Conservation (phyloP, 2,888 invertebrate genomes). For the Caenorhabditis sp. region DNA sequence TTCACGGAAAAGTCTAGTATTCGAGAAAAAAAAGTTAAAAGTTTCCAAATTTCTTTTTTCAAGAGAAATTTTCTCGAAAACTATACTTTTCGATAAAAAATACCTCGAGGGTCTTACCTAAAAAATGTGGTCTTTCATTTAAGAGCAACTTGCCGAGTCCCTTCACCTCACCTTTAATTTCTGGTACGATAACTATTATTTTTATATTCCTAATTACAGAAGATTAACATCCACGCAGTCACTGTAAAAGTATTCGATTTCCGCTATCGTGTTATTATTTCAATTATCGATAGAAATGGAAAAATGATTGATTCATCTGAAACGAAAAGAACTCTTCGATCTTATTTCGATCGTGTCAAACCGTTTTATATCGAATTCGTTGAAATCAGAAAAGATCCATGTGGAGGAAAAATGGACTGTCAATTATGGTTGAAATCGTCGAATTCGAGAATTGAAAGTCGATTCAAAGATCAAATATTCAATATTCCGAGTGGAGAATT, state of each 20-base stretch:
- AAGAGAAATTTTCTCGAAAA: no score
- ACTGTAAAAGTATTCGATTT: constrained; percentile 15
- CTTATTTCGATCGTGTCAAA: constrained; percentile 16
- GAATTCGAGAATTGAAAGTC: not conserved
- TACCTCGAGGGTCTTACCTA: no score
- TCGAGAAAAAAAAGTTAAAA: no score
- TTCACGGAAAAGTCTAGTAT: no score
- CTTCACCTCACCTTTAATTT: no score
- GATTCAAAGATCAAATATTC: not conserved
- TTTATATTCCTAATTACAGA: no score
- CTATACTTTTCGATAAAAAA: no score
- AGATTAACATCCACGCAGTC: constrained; percentile 8
- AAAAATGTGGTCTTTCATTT: no score
- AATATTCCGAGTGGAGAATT: constrained; percentile 9
- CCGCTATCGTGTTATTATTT: constrained; percentile 8
- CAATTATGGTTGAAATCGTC: not conserved
- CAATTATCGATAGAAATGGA: constrained; percentile 27
- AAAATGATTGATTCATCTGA: constrained; percentile 15
- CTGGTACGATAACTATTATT: not conserved
- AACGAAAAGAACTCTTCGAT: constrained; percentile 17
- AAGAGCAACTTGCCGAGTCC: no score
- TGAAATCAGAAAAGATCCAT: constrained; percentile 5
- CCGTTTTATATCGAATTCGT: constrained; percentile 14
- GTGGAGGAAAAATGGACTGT: constrained; percentile 12
- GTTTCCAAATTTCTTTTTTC: no score